These are phyloP conservation scores for Delia radicum DNA, from an alignment of 1,140 invertebrate species.

Conservation along the genomic window DNA sequence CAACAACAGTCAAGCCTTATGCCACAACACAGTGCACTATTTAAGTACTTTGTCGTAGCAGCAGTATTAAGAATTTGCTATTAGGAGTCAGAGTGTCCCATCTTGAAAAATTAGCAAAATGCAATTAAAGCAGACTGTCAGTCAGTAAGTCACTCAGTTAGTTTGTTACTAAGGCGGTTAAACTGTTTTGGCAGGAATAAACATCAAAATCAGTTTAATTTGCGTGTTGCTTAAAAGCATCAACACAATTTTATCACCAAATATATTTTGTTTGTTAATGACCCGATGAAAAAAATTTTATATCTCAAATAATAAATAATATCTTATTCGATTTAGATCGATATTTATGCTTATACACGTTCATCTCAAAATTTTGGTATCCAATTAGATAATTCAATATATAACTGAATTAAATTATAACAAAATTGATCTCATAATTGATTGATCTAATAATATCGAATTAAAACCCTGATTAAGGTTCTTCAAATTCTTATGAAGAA, in stretches of 20 bases:
- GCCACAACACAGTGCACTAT: not conserved
- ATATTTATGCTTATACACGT: too few relatives aligned
- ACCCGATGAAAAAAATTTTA: too few relatives aligned
- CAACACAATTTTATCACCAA: not conserved
- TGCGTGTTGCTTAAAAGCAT: not conserved
- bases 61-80: not conserved
- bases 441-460: too few relatives aligned
- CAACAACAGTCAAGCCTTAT: not conserved
- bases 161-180: not conserved
- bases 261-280: not conserved
- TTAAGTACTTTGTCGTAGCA: not conserved
- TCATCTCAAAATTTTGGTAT: too few relatives aligned
- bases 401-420: too few relatives aligned
- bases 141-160: not conserved
- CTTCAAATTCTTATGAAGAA: too few relatives aligned
- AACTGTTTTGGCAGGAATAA: not conserved
- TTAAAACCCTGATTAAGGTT: too few relatives aligned
- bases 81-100: conserved; percentile 9
- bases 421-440: too few relatives aligned
- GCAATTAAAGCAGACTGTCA: not conserved
- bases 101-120: conserved; percentile 20
- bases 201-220: not conserved
- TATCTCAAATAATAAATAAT: too few relatives aligned
- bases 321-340: too few relatives aligned
- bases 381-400: too few relatives aligned